Base-by-base conservation (phyloP, 1,140 invertebrate species). In the Sitobion miscanthi region DNA sequence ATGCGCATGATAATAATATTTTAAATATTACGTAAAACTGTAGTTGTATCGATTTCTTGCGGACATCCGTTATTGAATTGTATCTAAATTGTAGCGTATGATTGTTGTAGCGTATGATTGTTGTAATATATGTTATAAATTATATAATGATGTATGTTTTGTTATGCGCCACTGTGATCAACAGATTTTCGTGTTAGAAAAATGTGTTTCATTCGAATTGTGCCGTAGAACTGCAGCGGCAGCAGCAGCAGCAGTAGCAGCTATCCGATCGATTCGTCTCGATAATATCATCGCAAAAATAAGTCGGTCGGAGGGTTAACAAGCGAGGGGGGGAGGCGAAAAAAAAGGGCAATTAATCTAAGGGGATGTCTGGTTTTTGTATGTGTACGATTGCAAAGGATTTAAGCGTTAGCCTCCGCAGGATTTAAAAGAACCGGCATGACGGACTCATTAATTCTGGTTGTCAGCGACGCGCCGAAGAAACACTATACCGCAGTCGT, bases 401-500 rank as follows among this genome's bases (percentile, higher is more conserved):
- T 85, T 93, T 93, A 93, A 42, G 52, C 45, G 91, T 89, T 35
- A 90, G 88, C 6, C 54, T 38, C 49, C 35, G 77, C 47, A 52
- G 91, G 91, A 93, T 93, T 93, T 93, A 93, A 93, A 93, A 85
- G 91, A 83, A 93, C 91, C 91, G 91, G 82, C 91, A 93, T 93
- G 91, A 93, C 77, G 91, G 77, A 86, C 91, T 93, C 91, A 93
- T 93, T 93, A 93, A 93, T 93, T 86, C 91, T 86, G 52, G 82
- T 57, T 86, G 91, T 93, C 91, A 93, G 91, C 49, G 91, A 38
- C 35, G 77, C 35, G 49, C 35, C 23, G 88, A 21, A 90, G 88
- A 57, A 90, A 90, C 88, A 35, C 87, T 21, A 23, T 35, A n/a
- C 45, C 57, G 69, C 69, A 82, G 88, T n/a, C 89, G 89, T 77